Conservation (phyloP, 2,888 invertebrate genomes). For the Matsumyia berberina region DNA sequence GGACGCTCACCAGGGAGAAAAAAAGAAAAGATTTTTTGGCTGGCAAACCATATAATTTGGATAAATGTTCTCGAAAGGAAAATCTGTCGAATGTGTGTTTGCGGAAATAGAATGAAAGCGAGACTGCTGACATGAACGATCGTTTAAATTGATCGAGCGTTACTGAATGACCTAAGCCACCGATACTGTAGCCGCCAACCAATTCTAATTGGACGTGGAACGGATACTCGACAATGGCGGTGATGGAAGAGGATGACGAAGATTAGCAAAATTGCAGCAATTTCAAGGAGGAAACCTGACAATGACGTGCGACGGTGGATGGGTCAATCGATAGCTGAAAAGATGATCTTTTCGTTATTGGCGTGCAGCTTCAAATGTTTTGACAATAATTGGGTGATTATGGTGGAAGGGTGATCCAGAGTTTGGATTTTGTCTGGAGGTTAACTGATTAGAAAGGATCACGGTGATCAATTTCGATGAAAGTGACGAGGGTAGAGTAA, state of each 20-base stretch:
- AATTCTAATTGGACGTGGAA: constrained; percentile 63
- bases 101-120: constrained; percentile 69
- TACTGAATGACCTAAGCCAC: constrained; percentile 66
- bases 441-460: constrained; percentile 40
- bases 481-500: too few relatives aligned
- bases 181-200: constrained; percentile 32
- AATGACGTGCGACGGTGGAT: constrained; percentile 29
- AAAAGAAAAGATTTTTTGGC: too few relatives aligned
- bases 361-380: constrained; percentile 50
- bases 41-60: constrained; percentile 67
- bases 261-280: constrained; percentile 74
- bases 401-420: constrained; percentile 11
- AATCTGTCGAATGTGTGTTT: constrained; percentile 43
- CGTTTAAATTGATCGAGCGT: constrained; percentile 73
- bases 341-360: constrained; percentile 61
- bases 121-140: constrained; percentile 55
- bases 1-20: constrained; percentile 14
- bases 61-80: constrained; percentile 58
- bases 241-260: constrained; percentile 56
- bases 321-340: constrained; percentile 69
- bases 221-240: not conserved
- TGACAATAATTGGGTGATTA: constrained; percentile 70
- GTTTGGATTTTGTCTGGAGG: constrained; percentile 20
- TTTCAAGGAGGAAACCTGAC: constrained; percentile 58
- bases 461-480: not conserved